Base-by-base conservation (phyloP, 1,140 invertebrate genomes). In the Hyles euphorbiae region DNA sequence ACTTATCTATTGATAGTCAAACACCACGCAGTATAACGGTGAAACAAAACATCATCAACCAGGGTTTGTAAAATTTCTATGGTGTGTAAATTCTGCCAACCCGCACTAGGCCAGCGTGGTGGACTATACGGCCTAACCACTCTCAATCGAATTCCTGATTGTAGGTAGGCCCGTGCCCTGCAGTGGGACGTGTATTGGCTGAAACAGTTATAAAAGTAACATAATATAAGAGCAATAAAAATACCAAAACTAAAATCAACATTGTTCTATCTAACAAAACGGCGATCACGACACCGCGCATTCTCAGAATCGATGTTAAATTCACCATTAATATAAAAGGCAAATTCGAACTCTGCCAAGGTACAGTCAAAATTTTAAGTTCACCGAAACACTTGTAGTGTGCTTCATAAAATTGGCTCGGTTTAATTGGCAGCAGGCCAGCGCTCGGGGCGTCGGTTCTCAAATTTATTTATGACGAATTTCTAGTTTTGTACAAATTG, bases 401-500 rank as follows among this genome's bases (percentile, higher is more conserved):
- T 12, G 34, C 51, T 55, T 46, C 44, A 55, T 55, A 46, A 55
- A 55, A 55, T 55, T 55, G 53, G 53, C 53, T 58, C 47, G 43
- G 52, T 11, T 53, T 63, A 63, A 63, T 63, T 63, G 61, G 61
- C 61, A 36, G 34, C 53, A 56, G 8, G 46, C 61, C 56, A 63
- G 56, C 48, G 52, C 57, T 57, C 40, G 36, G 52, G 33, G 46
- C 32, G 47, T 48, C 11, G 47, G 47, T 36, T 55, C 53, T 58
- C 43, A 53, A 63, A 63, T 48, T 63, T 58, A 63, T 63, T 63
- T 63, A 63, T 63, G 43, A 40, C 48, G 43, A 48, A 48, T 48
- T 11, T 48, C 47, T 48, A 22, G 47, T 11, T 11, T 12, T 48
- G n/a, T n/a, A 11, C 11, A 48, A 12, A n/a, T 12, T 47, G 46